These are phyloP conservation scores for Autographa pulchrina DNA, from an alignment of 2,888 invertebrate species.

Conservation along the genomic window DNA sequence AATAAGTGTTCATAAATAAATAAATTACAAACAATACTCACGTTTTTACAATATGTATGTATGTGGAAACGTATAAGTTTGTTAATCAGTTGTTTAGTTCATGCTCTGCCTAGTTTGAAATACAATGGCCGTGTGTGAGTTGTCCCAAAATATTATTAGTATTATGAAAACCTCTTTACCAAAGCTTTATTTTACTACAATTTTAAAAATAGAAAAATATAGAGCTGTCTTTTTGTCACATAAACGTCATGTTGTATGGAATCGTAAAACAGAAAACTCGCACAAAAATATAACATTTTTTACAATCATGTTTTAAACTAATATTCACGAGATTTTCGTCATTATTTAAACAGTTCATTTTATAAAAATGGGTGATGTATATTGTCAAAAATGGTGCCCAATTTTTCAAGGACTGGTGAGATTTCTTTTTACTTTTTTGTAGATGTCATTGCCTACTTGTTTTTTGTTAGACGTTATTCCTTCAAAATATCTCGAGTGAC, in stretches of 20 bases:
- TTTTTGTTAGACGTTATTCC: not conserved
- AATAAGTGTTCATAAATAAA: no score
- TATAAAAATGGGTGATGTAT: slow-evolving; percentile 58
- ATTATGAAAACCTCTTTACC: not conserved
- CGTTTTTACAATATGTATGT: no score
- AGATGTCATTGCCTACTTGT: slow-evolving; percentile 16
- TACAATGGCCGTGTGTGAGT: no score
- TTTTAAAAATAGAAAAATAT: slow-evolving; percentile 32
- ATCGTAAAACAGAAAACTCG: slow-evolving; percentile 29
- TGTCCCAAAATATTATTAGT: no score
- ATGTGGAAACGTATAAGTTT: no score
- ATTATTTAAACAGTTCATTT: slow-evolving; percentile 10
- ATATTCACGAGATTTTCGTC: slow-evolving; percentile 29
- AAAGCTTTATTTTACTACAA: not conserved
- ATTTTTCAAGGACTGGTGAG: slow-evolving; percentile 57
- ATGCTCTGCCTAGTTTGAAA: no score
- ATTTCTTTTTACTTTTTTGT: slow-evolving; percentile 18
- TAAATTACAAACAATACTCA: no score
- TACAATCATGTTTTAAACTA: slow-evolving; percentile 39
- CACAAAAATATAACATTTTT: slow-evolving; percentile 36
- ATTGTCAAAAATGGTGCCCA: slow-evolving; percentile 59
- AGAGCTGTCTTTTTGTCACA: slow-evolving; percentile 22
- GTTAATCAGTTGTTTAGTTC: no score
- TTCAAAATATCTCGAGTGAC: not conserved
- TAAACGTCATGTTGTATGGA: slow-evolving; percentile 20